A percentile compares a stretch with the other conserved stretches of the same genome.
Conservation (phyloP, 2,113 vertebrate genomes). For the Microcebus tavaratra region DNA sequence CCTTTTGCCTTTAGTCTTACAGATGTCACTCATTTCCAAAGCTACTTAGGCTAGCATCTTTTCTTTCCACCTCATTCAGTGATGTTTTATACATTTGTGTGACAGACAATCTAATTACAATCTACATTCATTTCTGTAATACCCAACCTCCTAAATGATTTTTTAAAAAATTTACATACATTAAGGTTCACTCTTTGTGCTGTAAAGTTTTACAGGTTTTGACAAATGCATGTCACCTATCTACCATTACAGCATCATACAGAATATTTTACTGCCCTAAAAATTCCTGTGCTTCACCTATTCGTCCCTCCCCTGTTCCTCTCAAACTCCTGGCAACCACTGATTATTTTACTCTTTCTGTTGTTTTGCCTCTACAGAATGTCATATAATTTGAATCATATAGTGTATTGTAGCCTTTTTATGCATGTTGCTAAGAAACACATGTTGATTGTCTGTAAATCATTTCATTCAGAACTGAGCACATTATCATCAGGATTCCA, state of each 20-base stretch:
- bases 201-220: background rate
- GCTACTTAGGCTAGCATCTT: background rate
- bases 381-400: constrained; percentile 41
- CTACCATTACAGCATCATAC: background rate
- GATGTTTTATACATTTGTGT: background rate
- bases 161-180: background rate
- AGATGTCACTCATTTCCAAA: background rate
- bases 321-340: background rate
- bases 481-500: constrained; percentile 9
- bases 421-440: constrained; percentile 28
- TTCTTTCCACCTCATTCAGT: background rate
- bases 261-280: background rate
- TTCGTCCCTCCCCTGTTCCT: background rate
- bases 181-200: background rate
- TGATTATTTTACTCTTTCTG: background rate
- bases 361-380: constrained; percentile 25
- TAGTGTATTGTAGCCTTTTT: background rate
- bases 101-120: background rate
- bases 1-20: background rate
- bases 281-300: background rate
- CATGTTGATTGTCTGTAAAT: constrained; percentile 49
- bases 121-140: background rate
- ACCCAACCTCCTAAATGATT: background rate
- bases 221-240: background rate
- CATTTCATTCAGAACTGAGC: background rate